Percentiles rank a stretch among this genome's conserved stretches.
Evolutionary conservation across 2,113 vertebrate species (phyloP).

Genomic region (Erpornis zantholeuca): DNA sequence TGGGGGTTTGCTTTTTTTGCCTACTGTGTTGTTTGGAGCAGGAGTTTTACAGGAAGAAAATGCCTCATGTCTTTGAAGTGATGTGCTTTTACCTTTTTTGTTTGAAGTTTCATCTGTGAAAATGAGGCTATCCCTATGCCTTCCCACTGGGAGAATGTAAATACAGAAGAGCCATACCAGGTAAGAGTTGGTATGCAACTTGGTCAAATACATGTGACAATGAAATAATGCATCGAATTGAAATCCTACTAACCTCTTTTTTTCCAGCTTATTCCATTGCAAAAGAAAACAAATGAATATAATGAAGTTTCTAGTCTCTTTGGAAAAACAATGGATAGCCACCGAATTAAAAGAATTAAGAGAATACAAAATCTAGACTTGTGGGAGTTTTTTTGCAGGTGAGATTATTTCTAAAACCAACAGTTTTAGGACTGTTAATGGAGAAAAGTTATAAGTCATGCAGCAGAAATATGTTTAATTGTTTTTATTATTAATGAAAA

Average conservation of each 20-base stretch:
- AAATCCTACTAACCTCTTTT: constrained; percentile 48
- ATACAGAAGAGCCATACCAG: constrained; percentile 90
- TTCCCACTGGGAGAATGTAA: constrained; percentile 93
- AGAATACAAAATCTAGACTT: constrained; percentile 96
- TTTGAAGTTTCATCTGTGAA: constrained; percentile 91
- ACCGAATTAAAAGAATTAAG: constrained; percentile 89
- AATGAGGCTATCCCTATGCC: constrained; percentile 91
- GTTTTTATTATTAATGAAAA: background rate
- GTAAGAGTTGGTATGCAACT: constrained; percentile 62
- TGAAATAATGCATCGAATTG: background rate
- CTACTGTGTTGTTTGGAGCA: background rate
- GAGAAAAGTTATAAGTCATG: background rate
- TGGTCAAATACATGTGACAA: background rate
- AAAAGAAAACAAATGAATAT: constrained; percentile 90
- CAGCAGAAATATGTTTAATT: background rate
- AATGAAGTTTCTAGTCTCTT: constrained; percentile 90
- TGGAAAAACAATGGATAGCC: constrained; percentile 89
- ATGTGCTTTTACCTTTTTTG: background rate
- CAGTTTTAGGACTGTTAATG: constrained; percentile 8
- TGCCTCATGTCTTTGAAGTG: background rate
- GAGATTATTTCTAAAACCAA: constrained; percentile 52
- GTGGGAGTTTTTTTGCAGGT: constrained; percentile 99
- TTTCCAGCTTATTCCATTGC: constrained; percentile 81
- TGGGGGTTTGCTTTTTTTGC: background rate
- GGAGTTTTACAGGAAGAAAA: background rate